phyloP scores from a whole-genome alignment of 2,797 vertebrate genomes.

The Takifugu ocellatus region DNA sequence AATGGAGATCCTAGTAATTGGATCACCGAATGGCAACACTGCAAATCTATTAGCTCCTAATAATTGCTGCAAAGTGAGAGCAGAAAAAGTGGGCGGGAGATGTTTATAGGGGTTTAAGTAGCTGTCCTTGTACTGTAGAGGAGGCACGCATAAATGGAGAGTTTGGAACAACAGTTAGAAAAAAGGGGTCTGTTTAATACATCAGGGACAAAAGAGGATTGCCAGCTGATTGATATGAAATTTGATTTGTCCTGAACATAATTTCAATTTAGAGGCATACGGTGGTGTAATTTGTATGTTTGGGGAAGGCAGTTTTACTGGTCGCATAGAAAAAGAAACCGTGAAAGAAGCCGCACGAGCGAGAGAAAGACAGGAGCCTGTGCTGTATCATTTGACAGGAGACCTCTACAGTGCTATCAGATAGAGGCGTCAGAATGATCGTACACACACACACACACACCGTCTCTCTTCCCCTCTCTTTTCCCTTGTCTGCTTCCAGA shows the following conservation, averaged over 20 bases:
- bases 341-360: slow-evolving; percentile 39
- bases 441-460: slow-evolving; percentile 63
- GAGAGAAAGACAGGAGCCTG: slow-evolving; percentile 78
- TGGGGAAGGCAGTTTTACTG: neutral
- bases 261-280: slow-evolving; percentile 3
- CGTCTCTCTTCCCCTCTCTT: slow-evolving; percentile 37
- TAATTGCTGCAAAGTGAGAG: slow-evolving; percentile 84
- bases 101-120: slow-evolving; percentile 77
- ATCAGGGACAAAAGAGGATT: no score
- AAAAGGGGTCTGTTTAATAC: neutral
- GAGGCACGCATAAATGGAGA: slow-evolving; percentile 39
- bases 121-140: slow-evolving; percentile 64
- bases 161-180: slow-evolving; percentile 1
- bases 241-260: slow-evolving; percentile 4
- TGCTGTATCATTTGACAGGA: slow-evolving; percentile 87
- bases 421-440: slow-evolving; percentile 82
- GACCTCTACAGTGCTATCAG: slow-evolving; percentile 85
- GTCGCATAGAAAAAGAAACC: slow-evolving; percentile 28
- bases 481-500: slow-evolving; percentile 62
- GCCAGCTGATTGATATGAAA: slow-evolving; percentile 19
- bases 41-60: slow-evolving; percentile 85
- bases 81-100: slow-evolving; percentile 79
- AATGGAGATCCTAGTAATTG: slow-evolving; percentile 85
- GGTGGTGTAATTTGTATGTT: no score
- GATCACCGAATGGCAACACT: slow-evolving; percentile 83